Base-by-base conservation (phyloP, 2,797 vertebrate species). In the Syngnathus acus region DNA sequence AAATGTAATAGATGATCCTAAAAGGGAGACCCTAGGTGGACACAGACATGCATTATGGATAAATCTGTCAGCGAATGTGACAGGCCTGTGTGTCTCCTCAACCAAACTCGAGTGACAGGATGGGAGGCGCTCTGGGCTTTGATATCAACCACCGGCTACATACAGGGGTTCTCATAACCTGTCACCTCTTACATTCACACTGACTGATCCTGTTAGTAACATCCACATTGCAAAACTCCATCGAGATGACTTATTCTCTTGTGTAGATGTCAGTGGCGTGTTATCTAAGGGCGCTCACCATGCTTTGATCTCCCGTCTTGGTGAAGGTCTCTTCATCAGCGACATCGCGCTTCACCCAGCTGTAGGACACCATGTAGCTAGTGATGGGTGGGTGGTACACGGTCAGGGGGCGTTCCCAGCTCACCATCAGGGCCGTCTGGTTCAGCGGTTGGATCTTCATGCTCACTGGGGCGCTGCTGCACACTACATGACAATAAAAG, bases 381-480 rank as follows among this genome's bases (percentile, higher is more conserved):
- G 94, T 92, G 87, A 99, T 94, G 0, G 97, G 96, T 1, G 96
- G 95, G 78, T 98, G 95, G 90, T 98, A 99, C 82, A 97, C 72
- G 58, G 85, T 92, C 78, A 94, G 90, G 0, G 97, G 97, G 37
- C 92, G 92, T 66, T 93, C 94, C 97, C 97, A 99, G 85, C 93
- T 97, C 78, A 99, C 94, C 72, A 94, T 90, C 78, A 99, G 81
- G 0, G 95, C 94, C 0, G 95, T 95, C 86, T 87, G 91, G 88
- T 98, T 99, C 77, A 98, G 88, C 0, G 93, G 94, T 76, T 94
- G 93, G 80, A 96, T 95, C 86, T 96, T 97, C 94, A 99, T 97
- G 86, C 90, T 95, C 78, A 95, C 84, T 0, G 97, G 97, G 9
- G 95, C 94, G 67, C 94, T 96, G 84, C 97, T 99, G 88, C 97